Evolutionary conservation across 2,113 vertebrate genomes (phyloP).

Genomic region (Mola mola): DNA sequence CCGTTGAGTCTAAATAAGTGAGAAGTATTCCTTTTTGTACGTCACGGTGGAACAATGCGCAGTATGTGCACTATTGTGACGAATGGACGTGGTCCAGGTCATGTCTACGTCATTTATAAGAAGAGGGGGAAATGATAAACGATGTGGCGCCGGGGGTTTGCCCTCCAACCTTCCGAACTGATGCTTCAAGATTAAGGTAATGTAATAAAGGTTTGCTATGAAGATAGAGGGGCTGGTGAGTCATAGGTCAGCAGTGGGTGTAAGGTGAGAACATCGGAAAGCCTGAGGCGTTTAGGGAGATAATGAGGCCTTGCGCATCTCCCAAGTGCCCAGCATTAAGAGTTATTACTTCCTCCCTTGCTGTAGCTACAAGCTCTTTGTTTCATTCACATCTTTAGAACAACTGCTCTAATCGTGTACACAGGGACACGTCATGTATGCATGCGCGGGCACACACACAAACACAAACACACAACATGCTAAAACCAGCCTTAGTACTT

Average conservation of each 20-base stretch:
- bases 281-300: constrained; percentile 86
- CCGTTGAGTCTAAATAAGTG: constrained; percentile 44
- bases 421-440: neutral
- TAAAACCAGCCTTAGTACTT: neutral
- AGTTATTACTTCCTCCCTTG: constrained; percentile 84
- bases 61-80: constrained; percentile 39
- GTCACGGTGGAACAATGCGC: constrained; percentile 45
- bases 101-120: constrained; percentile 41
- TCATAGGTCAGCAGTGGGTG: constrained; percentile 96
- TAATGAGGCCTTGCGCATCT: constrained; percentile 86
- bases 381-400: constrained; percentile 57
- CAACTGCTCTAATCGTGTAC: constrained; percentile 23
- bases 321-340: constrained; percentile 83
- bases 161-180: constrained; percentile 80
- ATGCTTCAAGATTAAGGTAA: constrained; percentile 87
- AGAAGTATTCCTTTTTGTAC: constrained; percentile 34
- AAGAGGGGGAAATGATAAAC: constrained; percentile 67
- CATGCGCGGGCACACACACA: neutral
- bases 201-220: constrained; percentile 92
- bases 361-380: constrained; percentile 76
- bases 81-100: constrained; percentile 28
- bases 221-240: constrained; percentile 89
- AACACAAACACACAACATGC: neutral
- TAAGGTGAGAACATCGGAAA: constrained; percentile 90
- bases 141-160: constrained; percentile 38